Conservation (phyloP, 2,797 vertebrate genomes). For the Enteromius anoplus region DNA sequence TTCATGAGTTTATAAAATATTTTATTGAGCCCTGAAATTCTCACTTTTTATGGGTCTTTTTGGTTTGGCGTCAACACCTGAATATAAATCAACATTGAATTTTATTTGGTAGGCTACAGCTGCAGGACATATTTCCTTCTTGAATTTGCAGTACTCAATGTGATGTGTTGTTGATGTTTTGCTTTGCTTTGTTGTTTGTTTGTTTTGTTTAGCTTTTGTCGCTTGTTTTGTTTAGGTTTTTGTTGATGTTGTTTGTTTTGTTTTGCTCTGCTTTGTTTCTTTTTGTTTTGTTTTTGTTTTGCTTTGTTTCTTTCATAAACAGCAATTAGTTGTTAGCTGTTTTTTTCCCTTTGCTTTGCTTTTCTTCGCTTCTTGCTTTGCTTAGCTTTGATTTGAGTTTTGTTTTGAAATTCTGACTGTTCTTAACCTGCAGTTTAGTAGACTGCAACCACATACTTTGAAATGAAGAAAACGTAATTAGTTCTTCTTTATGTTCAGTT, state of each 20-base stretch:
- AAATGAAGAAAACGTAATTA: too few relatives aligned
- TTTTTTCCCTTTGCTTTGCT: not conserved
- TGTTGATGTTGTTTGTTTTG: not conserved
- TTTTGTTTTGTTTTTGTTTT: not conserved
- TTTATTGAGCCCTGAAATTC: not conserved
- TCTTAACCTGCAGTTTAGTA: not conserved
- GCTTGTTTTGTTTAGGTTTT: not conserved
- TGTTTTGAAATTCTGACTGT: not conserved
- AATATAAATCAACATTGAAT: not conserved
- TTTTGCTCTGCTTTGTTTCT: not conserved
- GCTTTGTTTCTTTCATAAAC: not conserved
- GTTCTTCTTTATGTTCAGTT: conserved; percentile 72
- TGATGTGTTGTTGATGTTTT: not conserved
- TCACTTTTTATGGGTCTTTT: conserved; percentile 1
- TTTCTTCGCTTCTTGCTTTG: not conserved
- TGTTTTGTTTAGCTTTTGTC: not conserved
- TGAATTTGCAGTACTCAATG: not conserved
- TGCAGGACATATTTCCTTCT: not conserved
- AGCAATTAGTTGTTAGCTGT: not conserved
- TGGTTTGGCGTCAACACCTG: not conserved
- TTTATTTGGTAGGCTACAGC: not conserved
- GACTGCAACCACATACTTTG: not conserved
- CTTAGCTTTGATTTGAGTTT: too few relatives aligned
- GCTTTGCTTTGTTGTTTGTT: not conserved
- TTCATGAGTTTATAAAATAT: conserved; percentile 24